Evolutionary conservation across 2,113 vertebrate genomes (phyloP).

Genomic region (Sclerurus mexicanus): DNA sequence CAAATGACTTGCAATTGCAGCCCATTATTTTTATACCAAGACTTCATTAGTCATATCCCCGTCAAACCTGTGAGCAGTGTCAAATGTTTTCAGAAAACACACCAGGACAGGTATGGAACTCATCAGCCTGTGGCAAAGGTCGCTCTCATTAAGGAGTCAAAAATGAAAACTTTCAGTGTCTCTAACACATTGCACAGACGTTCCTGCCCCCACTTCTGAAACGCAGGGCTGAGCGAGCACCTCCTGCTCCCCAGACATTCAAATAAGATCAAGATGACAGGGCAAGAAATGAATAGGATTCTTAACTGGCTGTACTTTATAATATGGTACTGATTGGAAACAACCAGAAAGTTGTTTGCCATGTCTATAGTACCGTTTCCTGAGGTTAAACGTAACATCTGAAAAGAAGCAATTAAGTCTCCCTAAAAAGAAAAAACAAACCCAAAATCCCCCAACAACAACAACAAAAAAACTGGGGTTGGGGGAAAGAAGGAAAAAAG

Average conservation of each 20-base stretch:
- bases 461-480: not conserved
- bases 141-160: conserved; percentile 98
- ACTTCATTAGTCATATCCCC: conserved; percentile 98
- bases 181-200: conserved; percentile 87
- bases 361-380: conserved; percentile 86
- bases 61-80: conserved; percentile 90
- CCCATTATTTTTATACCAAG: conserved; percentile 95
- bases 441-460: not conserved
- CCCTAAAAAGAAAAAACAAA: not conserved
- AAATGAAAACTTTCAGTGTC: conserved; percentile 96
- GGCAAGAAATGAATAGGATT: conserved; percentile 80
- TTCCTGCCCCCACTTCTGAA: conserved; percentile 76
- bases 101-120: conserved; percentile 97
- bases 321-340: conserved; percentile 82
- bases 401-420: conserved; percentile 88
- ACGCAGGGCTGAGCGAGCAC: conserved; percentile 69
- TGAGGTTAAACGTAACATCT: conserved; percentile 90
- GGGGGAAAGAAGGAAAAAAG: not conserved
- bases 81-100: conserved; percentile 85
- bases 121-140: conserved; percentile 95
- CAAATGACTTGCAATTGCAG: conserved; percentile 84
- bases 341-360: conserved; percentile 82
- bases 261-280: conserved; percentile 86
- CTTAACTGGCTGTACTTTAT: conserved; percentile 78
- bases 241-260: conserved; percentile 81